Conservation (phyloP, 1,140 invertebrate species). For the Pantala flavescens region DNA sequence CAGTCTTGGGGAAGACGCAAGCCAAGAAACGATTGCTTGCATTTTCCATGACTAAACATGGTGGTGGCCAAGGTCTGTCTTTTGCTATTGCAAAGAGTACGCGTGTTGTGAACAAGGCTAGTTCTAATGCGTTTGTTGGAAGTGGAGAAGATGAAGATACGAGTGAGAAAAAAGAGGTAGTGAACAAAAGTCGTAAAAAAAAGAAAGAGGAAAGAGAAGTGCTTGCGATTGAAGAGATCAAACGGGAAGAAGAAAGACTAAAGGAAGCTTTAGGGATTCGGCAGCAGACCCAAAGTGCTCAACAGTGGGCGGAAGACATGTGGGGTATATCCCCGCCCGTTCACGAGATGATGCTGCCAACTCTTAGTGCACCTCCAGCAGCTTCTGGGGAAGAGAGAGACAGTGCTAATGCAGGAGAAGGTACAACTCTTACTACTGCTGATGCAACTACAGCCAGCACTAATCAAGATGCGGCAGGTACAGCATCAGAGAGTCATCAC, state of each 20-base stretch:
- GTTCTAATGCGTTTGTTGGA: not conserved
- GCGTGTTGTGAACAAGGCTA: not conserved
- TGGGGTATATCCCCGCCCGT: not conserved
- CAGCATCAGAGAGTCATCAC: not conserved
- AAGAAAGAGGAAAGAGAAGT: slow-evolving; percentile 17
- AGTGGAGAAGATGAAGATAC: slow-evolving; percentile 13
- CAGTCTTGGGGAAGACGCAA: slow-evolving; percentile 29
- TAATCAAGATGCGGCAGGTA: not conserved
- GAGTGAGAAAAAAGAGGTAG: slow-evolving; percentile 15
- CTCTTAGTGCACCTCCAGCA: not conserved
- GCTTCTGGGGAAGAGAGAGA: not conserved
- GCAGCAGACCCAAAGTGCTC: not conserved
- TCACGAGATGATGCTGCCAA: not conserved
- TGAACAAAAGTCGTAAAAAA: not conserved
- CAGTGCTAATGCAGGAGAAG: not conserved
- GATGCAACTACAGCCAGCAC: not conserved
- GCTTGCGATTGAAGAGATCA: slow-evolving; percentile 16
- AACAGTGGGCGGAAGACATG: not conserved
- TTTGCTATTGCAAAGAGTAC: slow-evolving; percentile 30
- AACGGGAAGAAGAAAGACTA: slow-evolving; percentile 15
- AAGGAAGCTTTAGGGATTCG: not conserved
- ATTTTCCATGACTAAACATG: slow-evolving; percentile 31
- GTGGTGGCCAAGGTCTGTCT: slow-evolving; percentile 23
- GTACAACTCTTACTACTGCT: not conserved
- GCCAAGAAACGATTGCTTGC: slow-evolving; percentile 32